A percentile compares a stretch with the other conserved stretches of the same genome.
These are phyloP conservation scores for Drosophila emarginata DNA, from an alignment of 2,888 invertebrate species.

Conservation along the genomic window DNA sequence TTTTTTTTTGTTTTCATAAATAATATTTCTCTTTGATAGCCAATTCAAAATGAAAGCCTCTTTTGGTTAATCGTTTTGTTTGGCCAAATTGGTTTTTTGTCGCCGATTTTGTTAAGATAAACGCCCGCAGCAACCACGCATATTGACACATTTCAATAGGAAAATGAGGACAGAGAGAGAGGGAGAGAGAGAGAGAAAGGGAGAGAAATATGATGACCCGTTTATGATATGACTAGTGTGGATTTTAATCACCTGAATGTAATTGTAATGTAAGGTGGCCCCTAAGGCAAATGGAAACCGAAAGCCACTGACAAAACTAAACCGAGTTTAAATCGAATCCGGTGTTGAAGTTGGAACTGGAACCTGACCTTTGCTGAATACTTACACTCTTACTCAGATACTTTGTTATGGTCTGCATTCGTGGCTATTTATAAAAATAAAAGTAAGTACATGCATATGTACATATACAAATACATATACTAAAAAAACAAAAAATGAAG, in stretches of 20 bases:
- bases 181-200: conserved; percentile 31
- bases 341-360: conserved; percentile 30
- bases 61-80: conserved; percentile 35
- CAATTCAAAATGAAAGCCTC: conserved; percentile 9
- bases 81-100: conserved; percentile 41
- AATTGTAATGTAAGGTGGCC: conserved; percentile 28
- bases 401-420: conserved; percentile 35
- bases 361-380: conserved; percentile 49
- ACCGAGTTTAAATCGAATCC: neutral
- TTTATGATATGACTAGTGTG: conserved; percentile 48
- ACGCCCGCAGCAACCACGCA: neutral
- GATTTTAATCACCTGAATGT: conserved; percentile 9
- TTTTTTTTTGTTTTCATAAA: too few species aligned
- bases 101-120: conserved; percentile 38
- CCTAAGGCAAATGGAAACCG: conserved; percentile 15
- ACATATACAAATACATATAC: neutral
- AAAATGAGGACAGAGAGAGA: conserved; percentile 17
- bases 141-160: conserved; percentile 3
- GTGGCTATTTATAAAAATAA: conserved; percentile 48
- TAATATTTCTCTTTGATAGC: conserved; percentile 11
- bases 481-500: neutral
- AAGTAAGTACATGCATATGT: neutral
- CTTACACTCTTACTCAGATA: conserved; percentile 20
- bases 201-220: conserved; percentile 49
- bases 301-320: conserved; percentile 1